Conservation (phyloP, 2,888 invertebrate species). For the Andrena trimmerana region DNA sequence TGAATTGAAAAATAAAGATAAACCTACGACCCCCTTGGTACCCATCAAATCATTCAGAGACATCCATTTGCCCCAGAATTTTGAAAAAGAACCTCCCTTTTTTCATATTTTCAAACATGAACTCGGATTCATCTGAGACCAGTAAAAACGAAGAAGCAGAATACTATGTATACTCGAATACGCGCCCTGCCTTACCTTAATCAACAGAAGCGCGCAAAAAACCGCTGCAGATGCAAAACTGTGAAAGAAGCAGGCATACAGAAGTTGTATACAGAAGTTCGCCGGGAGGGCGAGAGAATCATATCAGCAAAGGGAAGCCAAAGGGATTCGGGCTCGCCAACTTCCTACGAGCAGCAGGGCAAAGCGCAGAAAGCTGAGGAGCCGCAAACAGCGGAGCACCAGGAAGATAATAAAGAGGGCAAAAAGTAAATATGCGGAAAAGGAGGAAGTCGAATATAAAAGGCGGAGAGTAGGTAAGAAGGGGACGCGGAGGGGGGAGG, state of each 20-base stretch:
- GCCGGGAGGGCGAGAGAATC: not conserved
- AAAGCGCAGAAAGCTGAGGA: not conserved
- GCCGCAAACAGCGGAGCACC: conserved; percentile 11
- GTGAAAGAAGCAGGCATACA: not conserved
- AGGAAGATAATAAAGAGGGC: not conserved
- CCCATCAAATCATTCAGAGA: too few relatives aligned
- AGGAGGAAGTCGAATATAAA: not conserved
- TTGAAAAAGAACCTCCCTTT: too few relatives aligned
- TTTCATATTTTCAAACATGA: not conserved
- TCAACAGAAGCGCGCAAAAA: not conserved
- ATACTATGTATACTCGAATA: not conserved
- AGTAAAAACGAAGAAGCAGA: not conserved
- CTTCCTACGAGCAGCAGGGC: not conserved
- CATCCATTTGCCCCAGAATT: too few relatives aligned
- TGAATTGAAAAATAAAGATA: too few relatives aligned
- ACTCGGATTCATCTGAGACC: too few relatives aligned
- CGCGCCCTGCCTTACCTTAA: not conserved
- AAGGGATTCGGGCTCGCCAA: conserved; percentile 5
- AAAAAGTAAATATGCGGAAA: conserved; percentile 18
- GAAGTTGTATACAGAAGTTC: too few relatives aligned
- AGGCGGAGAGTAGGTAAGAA: not conserved
- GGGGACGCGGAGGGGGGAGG: not conserved
- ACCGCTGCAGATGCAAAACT: not conserved
- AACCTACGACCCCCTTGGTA: too few relatives aligned
- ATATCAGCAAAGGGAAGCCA: not conserved